Conservation (phyloP, 2,888 invertebrate genomes). For the Unio delphinus region DNA sequence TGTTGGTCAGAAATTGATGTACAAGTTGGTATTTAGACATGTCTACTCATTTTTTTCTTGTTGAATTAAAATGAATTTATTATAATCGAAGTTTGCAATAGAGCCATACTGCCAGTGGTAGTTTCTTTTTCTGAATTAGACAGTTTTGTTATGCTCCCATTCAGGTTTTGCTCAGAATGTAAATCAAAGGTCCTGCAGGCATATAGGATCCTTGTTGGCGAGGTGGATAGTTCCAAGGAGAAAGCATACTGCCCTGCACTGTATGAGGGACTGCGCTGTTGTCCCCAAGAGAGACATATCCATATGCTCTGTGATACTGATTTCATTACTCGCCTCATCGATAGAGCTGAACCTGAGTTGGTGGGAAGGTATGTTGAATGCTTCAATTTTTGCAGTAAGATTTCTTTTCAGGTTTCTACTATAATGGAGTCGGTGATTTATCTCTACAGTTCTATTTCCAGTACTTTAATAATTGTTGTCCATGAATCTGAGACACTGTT, state of each 20-base stretch:
- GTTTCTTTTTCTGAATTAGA: no score
- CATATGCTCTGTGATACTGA: constrained; percentile 91
- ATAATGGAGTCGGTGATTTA: not conserved
- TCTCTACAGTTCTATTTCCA: not conserved
- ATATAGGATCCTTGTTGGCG: constrained; percentile 85
- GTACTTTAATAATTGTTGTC: not conserved
- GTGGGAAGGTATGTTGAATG: constrained; percentile 80
- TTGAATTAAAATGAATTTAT: no score
- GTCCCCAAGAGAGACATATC: constrained; percentile 88
- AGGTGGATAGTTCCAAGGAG: constrained; percentile 83
- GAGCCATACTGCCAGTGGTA: no score
- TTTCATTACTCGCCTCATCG: constrained; percentile 89
- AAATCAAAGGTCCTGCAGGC: constrained; percentile 91
- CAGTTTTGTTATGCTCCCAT: constrained; percentile 12
- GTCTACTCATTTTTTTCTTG: no score
- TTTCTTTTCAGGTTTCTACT: not conserved
- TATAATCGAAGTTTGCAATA: no score
- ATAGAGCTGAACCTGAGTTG: constrained; percentile 91
- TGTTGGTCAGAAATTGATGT: no score
- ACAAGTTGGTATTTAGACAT: no score
- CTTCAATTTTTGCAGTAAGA: not conserved
- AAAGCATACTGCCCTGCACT: constrained; percentile 90
- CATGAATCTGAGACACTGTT: no score
- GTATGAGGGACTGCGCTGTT: constrained; percentile 84
- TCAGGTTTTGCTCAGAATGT: constrained; percentile 90